Evolutionary conservation across 2,113 vertebrate species (phyloP).

Genomic region (Arothron firmamentum): DNA sequence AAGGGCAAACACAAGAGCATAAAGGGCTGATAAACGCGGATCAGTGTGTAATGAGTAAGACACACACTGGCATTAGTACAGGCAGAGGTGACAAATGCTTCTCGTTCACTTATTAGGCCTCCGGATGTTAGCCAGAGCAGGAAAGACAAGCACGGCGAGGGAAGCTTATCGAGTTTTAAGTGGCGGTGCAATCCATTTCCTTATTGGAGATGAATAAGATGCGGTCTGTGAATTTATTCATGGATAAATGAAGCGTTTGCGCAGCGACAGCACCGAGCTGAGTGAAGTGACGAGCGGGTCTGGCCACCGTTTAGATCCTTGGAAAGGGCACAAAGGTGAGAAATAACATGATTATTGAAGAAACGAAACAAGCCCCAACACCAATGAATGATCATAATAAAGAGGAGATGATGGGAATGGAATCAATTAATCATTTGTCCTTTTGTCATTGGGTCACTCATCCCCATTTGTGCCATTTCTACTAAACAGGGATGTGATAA

Average conservation of each 20-base stretch:
- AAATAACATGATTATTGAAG: background rate
- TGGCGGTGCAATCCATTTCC: conserved; percentile 63
- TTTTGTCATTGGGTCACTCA: background rate
- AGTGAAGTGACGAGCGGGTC: conserved; percentile 17
- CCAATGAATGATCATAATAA: background rate
- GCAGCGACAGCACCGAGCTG: conserved; percentile 15
- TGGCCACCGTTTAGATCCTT: background rate
- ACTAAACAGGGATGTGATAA: background rate
- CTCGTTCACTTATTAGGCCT: conserved; percentile 71
- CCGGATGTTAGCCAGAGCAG: conserved; percentile 43
- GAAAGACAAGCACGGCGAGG: conserved; percentile 14
- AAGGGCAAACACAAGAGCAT: conserved; percentile 26
- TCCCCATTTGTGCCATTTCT: background rate
- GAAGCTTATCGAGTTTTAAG: conserved; percentile 71
- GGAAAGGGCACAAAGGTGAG: background rate
- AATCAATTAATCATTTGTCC: background rate
- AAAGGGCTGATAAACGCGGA: conserved; percentile 44
- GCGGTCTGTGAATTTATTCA: conserved; percentile 55
- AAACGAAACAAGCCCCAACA: background rate
- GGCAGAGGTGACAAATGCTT: conserved; percentile 70
- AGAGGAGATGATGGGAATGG: background rate
- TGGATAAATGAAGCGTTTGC: conserved; percentile 49
- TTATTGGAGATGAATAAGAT: conserved; percentile 65
- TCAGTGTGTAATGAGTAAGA: conserved; percentile 69
- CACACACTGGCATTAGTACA: conserved; percentile 66